These are phyloP conservation scores for Brotula barbata DNA, from an alignment of 2,797 vertebrate genomes.

Conservation along the genomic window DNA sequence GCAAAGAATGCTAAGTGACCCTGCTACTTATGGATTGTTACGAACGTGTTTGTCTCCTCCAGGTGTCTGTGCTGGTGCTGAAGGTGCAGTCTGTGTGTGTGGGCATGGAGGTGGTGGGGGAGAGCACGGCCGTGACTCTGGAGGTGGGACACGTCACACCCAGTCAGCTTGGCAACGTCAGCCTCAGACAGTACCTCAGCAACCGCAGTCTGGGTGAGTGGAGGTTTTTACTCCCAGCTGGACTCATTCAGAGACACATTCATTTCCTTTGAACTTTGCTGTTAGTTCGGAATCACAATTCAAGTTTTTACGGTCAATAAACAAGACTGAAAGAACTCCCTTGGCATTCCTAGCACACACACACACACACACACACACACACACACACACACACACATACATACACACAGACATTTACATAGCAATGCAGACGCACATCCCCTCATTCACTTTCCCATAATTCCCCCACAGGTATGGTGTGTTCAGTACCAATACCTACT, in stretches of 20 bases:
- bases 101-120: constrained; percentile 88
- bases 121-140: constrained; percentile 87
- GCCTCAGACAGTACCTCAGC: constrained; percentile 91
- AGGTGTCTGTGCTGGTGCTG: constrained; percentile 96
- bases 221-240: too few species aligned
- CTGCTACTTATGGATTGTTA: too few species aligned
- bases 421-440: constrained; percentile 31
- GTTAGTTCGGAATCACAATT: too few species aligned
- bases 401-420: constrained; percentile 25
- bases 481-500: constrained; percentile 73
- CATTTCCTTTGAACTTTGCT: too few species aligned
- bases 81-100: constrained; percentile 90
- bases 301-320: too few species aligned
- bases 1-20: too few species aligned
- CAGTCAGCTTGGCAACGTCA: constrained; percentile 91
- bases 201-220: constrained; percentile 91
- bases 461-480: constrained; percentile 78
- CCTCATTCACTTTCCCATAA: constrained; percentile 61
- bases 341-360: neutral
- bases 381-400: constrained; percentile 16
- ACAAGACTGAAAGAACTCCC: too few species aligned
- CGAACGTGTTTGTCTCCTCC: neutral
- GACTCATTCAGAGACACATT: too few species aligned
- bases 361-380: neutral
- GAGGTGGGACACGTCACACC: constrained; percentile 88